These are phyloP conservation scores for Chauna torquata DNA, from an alignment of 2,113 vertebrate species.

Conservation along the genomic window DNA sequence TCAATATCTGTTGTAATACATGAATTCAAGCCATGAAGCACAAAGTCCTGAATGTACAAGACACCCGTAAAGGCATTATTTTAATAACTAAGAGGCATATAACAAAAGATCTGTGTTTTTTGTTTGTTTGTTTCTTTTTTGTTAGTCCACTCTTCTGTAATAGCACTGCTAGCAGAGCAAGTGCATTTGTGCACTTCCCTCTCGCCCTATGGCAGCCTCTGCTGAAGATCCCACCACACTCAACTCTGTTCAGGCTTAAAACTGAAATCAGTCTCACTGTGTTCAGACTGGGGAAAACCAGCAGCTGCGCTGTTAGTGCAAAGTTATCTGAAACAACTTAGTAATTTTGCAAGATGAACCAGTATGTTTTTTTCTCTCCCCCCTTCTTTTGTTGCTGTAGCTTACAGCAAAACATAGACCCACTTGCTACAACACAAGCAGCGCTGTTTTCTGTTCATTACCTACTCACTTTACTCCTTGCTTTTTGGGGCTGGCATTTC, in stretches of 20 bases:
- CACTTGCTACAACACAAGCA: background rate
- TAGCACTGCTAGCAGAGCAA: background rate
- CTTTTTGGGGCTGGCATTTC: background rate
- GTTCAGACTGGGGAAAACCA: background rate
- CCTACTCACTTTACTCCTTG: background rate
- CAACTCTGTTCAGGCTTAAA: background rate
- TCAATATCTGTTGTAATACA: background rate
- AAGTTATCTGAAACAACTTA: background rate
- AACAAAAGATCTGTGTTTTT: background rate
- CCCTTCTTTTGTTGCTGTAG: background rate
- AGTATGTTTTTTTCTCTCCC: too few relatives aligned
- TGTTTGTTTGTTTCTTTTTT: background rate
- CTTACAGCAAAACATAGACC: background rate
- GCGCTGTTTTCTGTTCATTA: background rate
- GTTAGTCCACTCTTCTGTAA: background rate
- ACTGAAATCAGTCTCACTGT: background rate
- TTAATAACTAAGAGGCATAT: background rate
- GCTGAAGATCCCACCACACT: fast-evolving
- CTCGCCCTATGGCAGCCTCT: background rate
- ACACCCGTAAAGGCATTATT: background rate
- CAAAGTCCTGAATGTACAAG: background rate
- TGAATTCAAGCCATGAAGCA: background rate
- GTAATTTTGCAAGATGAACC: background rate
- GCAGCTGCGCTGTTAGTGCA: background rate
- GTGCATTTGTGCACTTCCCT: background rate